Conservation (phyloP, 2,113 vertebrate genomes). For the Panurus biarmicus region DNA sequence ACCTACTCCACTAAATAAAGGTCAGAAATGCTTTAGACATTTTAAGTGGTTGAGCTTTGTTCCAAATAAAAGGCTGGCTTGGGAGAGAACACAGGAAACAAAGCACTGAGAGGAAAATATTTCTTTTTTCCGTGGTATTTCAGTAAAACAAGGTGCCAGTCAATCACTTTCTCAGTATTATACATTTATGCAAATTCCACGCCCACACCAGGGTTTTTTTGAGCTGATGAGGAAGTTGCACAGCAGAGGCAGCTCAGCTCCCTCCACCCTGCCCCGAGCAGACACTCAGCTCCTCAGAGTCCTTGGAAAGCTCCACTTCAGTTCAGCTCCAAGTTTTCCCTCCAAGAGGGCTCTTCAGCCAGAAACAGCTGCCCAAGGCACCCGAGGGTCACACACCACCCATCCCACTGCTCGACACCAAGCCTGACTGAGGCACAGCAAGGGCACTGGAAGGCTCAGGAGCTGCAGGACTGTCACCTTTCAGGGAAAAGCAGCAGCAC, state of each 20-base stretch:
- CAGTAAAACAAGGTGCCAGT: constrained; percentile 45
- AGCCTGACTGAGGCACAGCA: neutral
- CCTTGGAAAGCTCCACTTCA: neutral
- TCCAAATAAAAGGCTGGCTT: neutral
- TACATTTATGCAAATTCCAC: constrained; percentile 26
- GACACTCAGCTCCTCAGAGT: neutral
- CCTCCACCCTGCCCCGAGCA: neutral
- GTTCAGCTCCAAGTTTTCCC: neutral
- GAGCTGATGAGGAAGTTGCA: constrained; percentile 16
- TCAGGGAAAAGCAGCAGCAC: neutral
- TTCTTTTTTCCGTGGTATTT: neutral
- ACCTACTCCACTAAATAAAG: neutral
- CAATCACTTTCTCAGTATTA: constrained; percentile 36
- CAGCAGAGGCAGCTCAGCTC: constrained; percentile 21
- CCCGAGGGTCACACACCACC: neutral
- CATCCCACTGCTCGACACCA: neutral
- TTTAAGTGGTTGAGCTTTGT: neutral
- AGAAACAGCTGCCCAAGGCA: neutral
- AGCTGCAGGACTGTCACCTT: neutral
- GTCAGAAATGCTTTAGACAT: neutral
- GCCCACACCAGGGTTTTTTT: neutral
- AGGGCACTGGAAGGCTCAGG: neutral
- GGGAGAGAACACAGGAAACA: neutral
- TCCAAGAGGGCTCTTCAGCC: neutral
- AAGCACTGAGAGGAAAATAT: neutral